A percentile compares a stretch with the other conserved stretches of the same genome.
These are phyloP conservation scores for Cettia cetti DNA, from an alignment of 2,113 vertebrate genomes.

Conservation along the genomic window DNA sequence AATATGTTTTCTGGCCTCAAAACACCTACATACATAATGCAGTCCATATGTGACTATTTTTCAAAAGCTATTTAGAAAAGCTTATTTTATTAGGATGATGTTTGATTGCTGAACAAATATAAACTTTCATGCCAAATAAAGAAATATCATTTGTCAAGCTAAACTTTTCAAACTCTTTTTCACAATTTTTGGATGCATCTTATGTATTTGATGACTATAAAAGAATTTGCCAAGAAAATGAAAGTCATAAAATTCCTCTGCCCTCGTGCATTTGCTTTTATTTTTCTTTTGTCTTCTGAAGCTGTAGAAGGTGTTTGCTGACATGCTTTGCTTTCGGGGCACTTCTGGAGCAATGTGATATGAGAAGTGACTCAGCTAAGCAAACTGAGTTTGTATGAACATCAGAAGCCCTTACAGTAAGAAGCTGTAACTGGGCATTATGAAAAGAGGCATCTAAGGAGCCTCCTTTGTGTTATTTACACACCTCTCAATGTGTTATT, in stretches of 20 bases:
- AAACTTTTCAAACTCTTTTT: constrained; percentile 15
- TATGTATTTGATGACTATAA: background rate
- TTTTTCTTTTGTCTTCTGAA: background rate
- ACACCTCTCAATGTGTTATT: background rate
- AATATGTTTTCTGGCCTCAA: constrained; percentile 43
- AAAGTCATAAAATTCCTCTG: constrained; percentile 27
- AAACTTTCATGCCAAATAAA: constrained; percentile 26
- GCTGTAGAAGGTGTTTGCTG: constrained; percentile 36
- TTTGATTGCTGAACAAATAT: constrained; percentile 29
- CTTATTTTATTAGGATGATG: constrained; percentile 36
- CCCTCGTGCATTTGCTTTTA: constrained; percentile 5
- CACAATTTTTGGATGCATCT: background rate
- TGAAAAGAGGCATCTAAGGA: background rate
- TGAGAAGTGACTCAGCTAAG: background rate
- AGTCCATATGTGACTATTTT: constrained; percentile 43
- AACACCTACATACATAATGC: constrained; percentile 39
- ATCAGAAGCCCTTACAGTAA: background rate
- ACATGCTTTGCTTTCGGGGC: background rate
- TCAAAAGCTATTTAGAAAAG: constrained; percentile 18
- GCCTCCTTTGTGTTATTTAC: background rate
- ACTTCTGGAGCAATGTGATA: background rate
- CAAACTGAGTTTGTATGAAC: background rate
- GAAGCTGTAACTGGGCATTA: background rate
- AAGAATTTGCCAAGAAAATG: constrained; percentile 37
- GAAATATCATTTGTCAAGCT: constrained; percentile 30